Evolutionary conservation across 2,113 vertebrate species (phyloP).

Genomic region (Phyllopteryx taeniolatus): DNA sequence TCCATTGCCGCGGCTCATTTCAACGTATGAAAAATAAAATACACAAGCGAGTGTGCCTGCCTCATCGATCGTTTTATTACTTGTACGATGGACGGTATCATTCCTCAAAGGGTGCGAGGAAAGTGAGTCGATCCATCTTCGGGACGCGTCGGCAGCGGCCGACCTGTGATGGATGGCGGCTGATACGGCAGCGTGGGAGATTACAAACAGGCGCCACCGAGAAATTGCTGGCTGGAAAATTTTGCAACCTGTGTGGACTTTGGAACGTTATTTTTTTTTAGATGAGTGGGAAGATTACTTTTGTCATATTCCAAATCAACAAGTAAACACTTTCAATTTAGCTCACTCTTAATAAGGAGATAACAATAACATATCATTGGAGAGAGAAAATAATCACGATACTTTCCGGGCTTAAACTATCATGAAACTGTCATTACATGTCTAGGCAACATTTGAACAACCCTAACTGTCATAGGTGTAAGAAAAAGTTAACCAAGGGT

Average conservation of each 20-base stretch:
- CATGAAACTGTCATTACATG: too few species aligned
- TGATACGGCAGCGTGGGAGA: constrained; percentile 18
- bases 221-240: constrained; percentile 8
- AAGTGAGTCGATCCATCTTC: constrained; percentile 49
- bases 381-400: too few species aligned
- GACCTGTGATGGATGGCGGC: constrained; percentile 44
- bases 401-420: too few species aligned
- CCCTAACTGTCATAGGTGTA: too few species aligned
- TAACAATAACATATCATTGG: too few species aligned
- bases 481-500: too few species aligned
- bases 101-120: constrained; percentile 28
- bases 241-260: not conserved
- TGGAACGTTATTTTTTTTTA: not conserved
- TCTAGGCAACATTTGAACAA: too few species aligned
- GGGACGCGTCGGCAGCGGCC: constrained; percentile 32
- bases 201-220: constrained; percentile 5
- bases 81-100: constrained; percentile 20
- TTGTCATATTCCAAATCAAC: not conserved
- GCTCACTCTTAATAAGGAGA: not conserved
- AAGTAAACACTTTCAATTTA: not conserved
- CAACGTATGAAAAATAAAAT: constrained; percentile 3
- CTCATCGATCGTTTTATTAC: constrained; percentile 23
- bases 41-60: not conserved
- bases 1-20: constrained; percentile 11
- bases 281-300: not conserved